Conservation (phyloP, 35 echinoderm and acorn worm species). For the Hemicentrotus pulcherrimus region DNA sequence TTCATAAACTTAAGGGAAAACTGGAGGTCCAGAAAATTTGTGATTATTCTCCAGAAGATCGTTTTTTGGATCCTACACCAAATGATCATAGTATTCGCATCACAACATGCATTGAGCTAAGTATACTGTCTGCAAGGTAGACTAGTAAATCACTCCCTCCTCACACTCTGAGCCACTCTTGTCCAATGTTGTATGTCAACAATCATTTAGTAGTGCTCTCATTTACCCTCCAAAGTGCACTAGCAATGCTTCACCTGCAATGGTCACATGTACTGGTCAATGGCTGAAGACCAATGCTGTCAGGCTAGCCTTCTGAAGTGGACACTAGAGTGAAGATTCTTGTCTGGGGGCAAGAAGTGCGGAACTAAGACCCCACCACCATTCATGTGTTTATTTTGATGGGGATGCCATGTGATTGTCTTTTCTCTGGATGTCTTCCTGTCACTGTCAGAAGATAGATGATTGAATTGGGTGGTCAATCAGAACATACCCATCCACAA, state of each 20-base stretch:
- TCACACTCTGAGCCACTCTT: not conserved
- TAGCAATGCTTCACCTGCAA: not conserved
- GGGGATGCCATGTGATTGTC: not conserved
- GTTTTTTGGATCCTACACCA: too few species aligned
- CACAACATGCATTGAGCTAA: not conserved
- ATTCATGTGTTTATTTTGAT: not conserved
- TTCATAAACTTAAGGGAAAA: too few species aligned
- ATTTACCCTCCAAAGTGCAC: conserved; percentile 13
- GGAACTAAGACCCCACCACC: not conserved
- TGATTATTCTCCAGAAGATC: too few species aligned
- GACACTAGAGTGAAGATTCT: not conserved
- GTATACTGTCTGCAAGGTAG: not conserved
- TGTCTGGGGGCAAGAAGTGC: not conserved
- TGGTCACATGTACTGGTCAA: not conserved
- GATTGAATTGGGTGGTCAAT: not conserved
- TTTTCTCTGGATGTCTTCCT: not conserved
- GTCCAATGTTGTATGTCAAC: conserved; percentile 31
- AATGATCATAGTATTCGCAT: too few species aligned
- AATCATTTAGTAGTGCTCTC: conserved; percentile 42
- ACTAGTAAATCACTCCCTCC: not conserved
- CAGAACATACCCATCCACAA: not conserved
- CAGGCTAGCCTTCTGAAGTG: not conserved
- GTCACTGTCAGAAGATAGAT: not conserved
- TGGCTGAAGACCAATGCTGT: not conserved
- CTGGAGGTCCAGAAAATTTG: too few species aligned